Percentiles rank a stretch among this genome's conserved stretches.
Conservation (phyloP, 2,888 invertebrate genomes). For the Eulithis testata region DNA sequence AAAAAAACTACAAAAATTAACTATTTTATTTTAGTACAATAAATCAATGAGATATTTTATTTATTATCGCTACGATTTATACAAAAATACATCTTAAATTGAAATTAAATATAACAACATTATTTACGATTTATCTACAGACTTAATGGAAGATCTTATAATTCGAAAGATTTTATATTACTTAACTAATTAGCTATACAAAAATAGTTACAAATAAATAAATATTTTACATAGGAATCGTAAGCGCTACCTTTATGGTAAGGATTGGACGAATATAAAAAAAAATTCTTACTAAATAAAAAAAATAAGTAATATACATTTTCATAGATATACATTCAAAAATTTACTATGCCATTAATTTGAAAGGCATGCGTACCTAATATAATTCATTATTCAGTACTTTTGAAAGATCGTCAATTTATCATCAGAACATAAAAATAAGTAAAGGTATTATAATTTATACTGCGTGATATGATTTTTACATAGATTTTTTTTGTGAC, state of each 20-base stretch:
- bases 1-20: conserved; percentile 64
- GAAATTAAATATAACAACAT: conserved; percentile 55
- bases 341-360: conserved; percentile 6
- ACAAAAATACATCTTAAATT: conserved; percentile 62
- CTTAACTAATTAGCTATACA: conserved; percentile 70
- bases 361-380: conserved; percentile 10
- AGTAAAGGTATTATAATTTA: no score
- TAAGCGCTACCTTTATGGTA: conserved; percentile 57
- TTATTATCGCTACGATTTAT: conserved; percentile 73
- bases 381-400: conserved; percentile 27
- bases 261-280: conserved; percentile 51
- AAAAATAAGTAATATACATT: conserved; percentile 13
- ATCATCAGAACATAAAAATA: not conserved
- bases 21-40: conserved; percentile 63
- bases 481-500: not conserved
- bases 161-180: conserved; percentile 53
- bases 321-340: conserved; percentile 8
- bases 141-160: conserved; percentile 72
- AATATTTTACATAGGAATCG: conserved; percentile 75
- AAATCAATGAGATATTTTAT: conserved; percentile 74
- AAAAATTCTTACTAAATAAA: not conserved
- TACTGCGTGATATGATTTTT: not conserved
- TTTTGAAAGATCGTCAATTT: not conserved
- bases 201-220: conserved; percentile 82
- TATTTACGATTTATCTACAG: conserved; percentile 73